Evolutionary conservation across 37 sponge, comb jelly and placozoan genomes (phyloP).

Genomic region (Hexactinellida sp.): DNA sequence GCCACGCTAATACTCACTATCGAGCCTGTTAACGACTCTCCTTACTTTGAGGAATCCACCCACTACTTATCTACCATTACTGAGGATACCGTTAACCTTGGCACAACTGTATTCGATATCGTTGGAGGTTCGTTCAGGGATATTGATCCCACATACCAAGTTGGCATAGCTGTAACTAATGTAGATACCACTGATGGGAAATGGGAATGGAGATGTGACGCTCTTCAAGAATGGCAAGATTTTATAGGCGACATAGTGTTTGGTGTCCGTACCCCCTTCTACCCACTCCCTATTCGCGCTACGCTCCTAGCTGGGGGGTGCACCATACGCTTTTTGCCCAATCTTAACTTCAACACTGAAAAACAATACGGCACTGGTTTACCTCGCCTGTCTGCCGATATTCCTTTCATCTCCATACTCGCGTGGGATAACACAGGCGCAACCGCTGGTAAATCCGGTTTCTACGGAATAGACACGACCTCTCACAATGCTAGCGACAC

Average conservation of each 20-base stretch:
- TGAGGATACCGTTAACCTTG: conserved; percentile 62
- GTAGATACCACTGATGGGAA: conserved; percentile 57
- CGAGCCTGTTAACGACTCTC: conserved; percentile 74
- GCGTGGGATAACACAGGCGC: conserved; percentile 80
- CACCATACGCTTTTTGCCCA: conserved; percentile 53
- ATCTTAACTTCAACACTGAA: conserved; percentile 56
- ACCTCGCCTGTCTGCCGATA: conserved; percentile 33
- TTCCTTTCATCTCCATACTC: conserved; percentile 38
- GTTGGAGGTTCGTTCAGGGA: conserved; percentile 33
- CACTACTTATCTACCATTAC: conserved; percentile 23
- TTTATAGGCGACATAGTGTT: conserved; percentile 72
- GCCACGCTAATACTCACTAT: conserved; percentile 40
- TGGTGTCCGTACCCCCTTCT: conserved; percentile 39
- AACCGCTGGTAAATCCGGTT: conserved; percentile 36
- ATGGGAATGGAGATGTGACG: conserved; percentile 69
- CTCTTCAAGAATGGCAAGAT: conserved; percentile 22
- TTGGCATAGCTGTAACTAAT: conserved; percentile 64
- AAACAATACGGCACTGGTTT: conserved; percentile 35
- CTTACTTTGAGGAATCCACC: conserved; percentile 29
- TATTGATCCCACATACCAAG: conserved; percentile 38
- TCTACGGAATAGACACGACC: conserved; percentile 63
- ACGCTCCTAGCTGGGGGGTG: conserved; percentile 59
- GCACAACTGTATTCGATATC: conserved; percentile 53
- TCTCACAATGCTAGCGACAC: conserved; percentile 54
- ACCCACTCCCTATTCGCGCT: conserved; percentile 54